Evolutionary conservation across 2,113 vertebrate species (phyloP), one percentile per base, ranked within the genome.

Genomic region (Glareola pratincola): DNA sequence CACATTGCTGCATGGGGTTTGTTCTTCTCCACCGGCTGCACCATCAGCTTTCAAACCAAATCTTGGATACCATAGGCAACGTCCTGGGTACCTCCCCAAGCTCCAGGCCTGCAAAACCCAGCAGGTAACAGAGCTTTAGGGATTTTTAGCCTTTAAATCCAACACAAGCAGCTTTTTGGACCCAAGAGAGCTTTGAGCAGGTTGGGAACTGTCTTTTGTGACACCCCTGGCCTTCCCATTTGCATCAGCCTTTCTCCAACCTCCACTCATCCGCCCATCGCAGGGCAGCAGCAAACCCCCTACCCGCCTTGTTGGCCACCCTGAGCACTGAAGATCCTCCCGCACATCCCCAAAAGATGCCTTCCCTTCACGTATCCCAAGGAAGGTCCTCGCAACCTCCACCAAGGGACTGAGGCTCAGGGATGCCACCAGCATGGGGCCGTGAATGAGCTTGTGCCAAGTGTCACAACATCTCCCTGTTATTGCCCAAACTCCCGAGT

Each of bases 401-500:
- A 63, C 57, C 47, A 27, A 77, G n/a, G 27, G 12, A 72, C 29
- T 2, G 4, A 67, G n/a, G 30, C 30, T 85, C 41, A 34, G 23
- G 13, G 51, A 27, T 81, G 75, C 41, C 71, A 79, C 22, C 51
- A 89, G n/a, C 79, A 79, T 48, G 13, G 72, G 53, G 29, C 37
- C 6, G 0, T 9, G 15, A 7, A 9, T 14, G 27, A 69, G 41
- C 6, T 51, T 34, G 18, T 79, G 41, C 27, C 57, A 54, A 48
- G 21, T 12, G 14, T 73, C 14, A 1, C 57, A 60, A 30, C 2
- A 2, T 51, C 36, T 56, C 59, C 39, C 57, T 29, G 23, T 37
- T 53, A 53, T 10, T 26, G 2, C 9, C 36, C 32, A 19, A 14
- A 0, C 19, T 63, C 26, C 41, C 1, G 0, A n/a, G 37, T 1